phyloP scores from a whole-genome alignment of 2,113 vertebrate genomes.

The Tor tambroides region DNA sequence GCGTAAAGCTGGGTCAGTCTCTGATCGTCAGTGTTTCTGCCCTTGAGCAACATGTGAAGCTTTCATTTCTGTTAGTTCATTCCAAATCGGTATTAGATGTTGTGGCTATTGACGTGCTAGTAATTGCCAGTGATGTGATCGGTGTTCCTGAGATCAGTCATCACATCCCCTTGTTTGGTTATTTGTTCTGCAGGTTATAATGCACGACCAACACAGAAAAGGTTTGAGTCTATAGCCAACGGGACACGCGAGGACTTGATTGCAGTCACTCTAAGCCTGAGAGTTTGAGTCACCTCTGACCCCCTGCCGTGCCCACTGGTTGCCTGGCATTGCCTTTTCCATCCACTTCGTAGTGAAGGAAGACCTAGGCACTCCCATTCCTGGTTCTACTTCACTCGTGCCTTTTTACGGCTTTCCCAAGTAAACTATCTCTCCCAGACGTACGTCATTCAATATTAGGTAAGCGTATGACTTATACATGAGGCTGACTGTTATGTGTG shows the following conservation, averaged over 20 bases:
- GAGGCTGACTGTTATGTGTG: conserved; percentile 50
- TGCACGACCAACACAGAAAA: conserved; percentile 94
- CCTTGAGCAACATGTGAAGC: not conserved
- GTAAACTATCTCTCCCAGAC: conserved; percentile 62
- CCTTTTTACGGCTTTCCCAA: conserved; percentile 65
- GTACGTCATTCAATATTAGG: conserved; percentile 75
- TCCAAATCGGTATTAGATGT: not conserved
- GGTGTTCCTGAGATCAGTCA: not conserved
- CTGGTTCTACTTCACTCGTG: conserved; percentile 63
- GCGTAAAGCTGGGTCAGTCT: conserved; percentile 13
- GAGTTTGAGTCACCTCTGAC: conserved; percentile 85
- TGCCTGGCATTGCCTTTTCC: conserved; percentile 76
- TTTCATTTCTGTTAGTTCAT: not conserved
- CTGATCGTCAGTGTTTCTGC: not conserved
- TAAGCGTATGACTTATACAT: conserved; percentile 74
- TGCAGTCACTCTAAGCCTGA: conserved; percentile 97
- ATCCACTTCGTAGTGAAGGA: conserved; percentile 68
- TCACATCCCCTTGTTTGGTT: not conserved
- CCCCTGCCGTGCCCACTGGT: conserved; percentile 70
- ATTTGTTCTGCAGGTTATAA: conserved; percentile 84
- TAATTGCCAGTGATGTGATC: not conserved
- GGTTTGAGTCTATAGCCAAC: conserved; percentile 94
- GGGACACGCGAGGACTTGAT: conserved; percentile 87
- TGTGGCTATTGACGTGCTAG: not conserved
- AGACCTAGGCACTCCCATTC: conserved; percentile 65